These are phyloP conservation scores for Copidosoma floridanum DNA, from an alignment of 1,140 invertebrate genomes.

Conservation along the genomic window DNA sequence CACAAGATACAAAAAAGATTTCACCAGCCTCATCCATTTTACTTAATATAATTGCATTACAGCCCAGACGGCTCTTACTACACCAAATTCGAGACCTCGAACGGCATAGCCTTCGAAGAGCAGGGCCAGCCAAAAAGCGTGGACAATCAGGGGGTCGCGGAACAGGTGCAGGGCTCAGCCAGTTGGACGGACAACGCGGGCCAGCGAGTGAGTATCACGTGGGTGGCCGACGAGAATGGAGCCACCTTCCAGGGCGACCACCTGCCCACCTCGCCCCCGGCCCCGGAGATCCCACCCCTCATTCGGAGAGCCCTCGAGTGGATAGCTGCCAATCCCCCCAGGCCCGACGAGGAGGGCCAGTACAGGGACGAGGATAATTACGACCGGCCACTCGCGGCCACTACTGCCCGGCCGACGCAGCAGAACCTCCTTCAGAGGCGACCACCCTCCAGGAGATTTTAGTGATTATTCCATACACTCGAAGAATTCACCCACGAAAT, in stretches of 20 bases:
- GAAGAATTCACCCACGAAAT: too few species aligned
- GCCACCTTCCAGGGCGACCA: conserved; percentile 56
- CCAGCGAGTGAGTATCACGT: conserved; percentile 50
- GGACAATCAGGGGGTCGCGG: conserved; percentile 41
- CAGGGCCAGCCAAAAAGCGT: conserved; percentile 51
- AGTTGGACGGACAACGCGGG: conserved; percentile 58
- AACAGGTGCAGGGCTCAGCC: conserved; percentile 44
- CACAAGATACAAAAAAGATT: too few species aligned
- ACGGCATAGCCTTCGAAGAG: conserved; percentile 49
- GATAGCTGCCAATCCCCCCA: conserved; percentile 46
- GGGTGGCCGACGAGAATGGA: conserved; percentile 60
- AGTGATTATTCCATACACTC: too few species aligned
- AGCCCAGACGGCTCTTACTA: conserved; percentile 42
- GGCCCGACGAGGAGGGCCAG: conserved; percentile 35
- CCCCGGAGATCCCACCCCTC: conserved; percentile 46
- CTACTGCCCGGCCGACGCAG: neutral
- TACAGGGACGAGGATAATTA: neutral
- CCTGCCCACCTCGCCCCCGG: conserved; percentile 46
- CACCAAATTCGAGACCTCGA: conserved; percentile 48
- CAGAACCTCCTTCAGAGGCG: neutral
- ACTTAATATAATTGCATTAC: too few species aligned
- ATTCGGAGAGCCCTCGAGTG: conserved; percentile 45
- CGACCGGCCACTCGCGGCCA: neutral
- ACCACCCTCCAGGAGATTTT: neutral
- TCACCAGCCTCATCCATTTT: too few species aligned